A percentile compares a stretch with the other conserved stretches of the same genome.
Conservation (phyloP, 2,888 invertebrate species). For the Conops quadrifasciatus region DNA sequence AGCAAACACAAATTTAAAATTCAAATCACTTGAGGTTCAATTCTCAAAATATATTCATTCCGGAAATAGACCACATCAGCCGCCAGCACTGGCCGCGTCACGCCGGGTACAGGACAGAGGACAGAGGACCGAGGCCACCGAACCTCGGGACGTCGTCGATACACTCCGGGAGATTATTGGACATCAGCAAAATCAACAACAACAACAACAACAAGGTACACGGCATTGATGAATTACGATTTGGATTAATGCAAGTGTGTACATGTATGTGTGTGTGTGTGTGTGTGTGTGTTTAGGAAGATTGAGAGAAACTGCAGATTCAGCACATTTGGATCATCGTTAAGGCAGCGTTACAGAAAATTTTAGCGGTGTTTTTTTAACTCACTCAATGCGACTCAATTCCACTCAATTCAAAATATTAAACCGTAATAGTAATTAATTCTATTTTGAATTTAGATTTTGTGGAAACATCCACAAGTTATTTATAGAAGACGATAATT, state of each 20-base stretch:
- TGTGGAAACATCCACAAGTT: too few relatives aligned
- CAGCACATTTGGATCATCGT: too few relatives aligned
- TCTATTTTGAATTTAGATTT: too few relatives aligned
- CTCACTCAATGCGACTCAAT: too few relatives aligned
- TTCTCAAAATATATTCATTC: not conserved
- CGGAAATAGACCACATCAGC: conserved; percentile 2
- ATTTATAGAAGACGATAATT: too few relatives aligned
- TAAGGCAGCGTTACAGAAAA: too few relatives aligned
- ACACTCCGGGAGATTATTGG: not conserved
- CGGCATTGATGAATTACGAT: conserved; percentile 4
- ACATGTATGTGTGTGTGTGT: too few relatives aligned
- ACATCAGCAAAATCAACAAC: not conserved
- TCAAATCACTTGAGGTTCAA: conserved; percentile 3
- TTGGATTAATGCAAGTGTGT: not conserved
- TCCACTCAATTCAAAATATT: too few relatives aligned
- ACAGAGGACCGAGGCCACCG: not conserved
- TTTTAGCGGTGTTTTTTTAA: too few relatives aligned
- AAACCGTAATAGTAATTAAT: too few relatives aligned
- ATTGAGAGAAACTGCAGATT: too few relatives aligned
- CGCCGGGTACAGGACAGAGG: not conserved
- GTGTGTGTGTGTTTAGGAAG: too few relatives aligned
- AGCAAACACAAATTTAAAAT: not conserved
- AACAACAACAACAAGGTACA: not conserved
- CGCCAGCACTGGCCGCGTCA: not conserved
- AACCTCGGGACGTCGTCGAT: not conserved